Percentiles rank a stretch among this genome's conserved stretches.
Evolutionary conservation across 2,113 vertebrate species (phyloP).

Genomic region (Podiceps cristatus): DNA sequence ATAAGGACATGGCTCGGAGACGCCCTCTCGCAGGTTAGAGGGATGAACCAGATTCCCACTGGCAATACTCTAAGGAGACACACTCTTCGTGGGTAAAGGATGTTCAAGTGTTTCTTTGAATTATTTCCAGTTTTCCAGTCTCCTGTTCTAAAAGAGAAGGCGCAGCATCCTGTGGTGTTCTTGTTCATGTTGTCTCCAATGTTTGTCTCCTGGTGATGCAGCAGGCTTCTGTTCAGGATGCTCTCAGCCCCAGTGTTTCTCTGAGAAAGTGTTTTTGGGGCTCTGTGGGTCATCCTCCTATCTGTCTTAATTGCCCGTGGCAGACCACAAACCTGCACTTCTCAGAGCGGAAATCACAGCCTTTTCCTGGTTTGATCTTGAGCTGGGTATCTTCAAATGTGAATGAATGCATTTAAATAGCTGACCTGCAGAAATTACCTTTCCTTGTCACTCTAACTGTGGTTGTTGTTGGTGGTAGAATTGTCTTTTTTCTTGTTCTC

Average conservation of each 20-base stretch:
- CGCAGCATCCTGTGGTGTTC: neutral
- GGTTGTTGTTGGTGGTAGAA: accelerated
- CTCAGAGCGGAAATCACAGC: neutral
- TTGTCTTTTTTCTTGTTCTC: neutral
- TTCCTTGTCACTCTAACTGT: neutral
- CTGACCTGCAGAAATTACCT: neutral
- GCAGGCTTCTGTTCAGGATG: neutral
- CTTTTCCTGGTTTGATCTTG: neutral
- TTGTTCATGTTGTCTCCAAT: neutral
- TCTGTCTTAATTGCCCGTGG: neutral
- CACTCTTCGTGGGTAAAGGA: neutral
- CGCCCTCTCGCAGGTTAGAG: neutral
- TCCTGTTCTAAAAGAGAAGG: neutral
- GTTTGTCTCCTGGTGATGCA: neutral
- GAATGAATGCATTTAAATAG: neutral
- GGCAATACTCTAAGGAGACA: neutral
- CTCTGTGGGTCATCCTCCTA: neutral
- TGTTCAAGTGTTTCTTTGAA: neutral
- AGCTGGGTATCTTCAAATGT: neutral
- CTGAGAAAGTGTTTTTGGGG: neutral
- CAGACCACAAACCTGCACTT: neutral
- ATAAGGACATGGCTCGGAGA: neutral
- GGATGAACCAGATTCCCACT: neutral
- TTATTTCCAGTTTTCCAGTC: neutral
- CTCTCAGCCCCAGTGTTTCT: neutral